These are phyloP conservation scores for Tethea ocularis DNA, from an alignment of 2,888 invertebrate genomes.

Conservation along the genomic window DNA sequence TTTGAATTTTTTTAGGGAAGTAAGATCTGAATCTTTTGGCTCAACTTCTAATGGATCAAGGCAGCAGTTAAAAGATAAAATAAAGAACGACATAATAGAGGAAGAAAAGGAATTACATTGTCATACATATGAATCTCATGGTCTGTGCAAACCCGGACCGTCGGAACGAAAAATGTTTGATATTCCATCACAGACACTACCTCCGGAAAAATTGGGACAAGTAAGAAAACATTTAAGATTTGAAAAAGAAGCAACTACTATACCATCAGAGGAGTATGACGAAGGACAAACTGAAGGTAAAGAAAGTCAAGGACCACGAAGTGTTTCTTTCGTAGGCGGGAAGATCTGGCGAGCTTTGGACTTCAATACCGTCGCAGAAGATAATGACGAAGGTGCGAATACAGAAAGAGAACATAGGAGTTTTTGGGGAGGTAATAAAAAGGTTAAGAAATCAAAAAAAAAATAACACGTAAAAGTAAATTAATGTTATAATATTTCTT, in stretches of 20 bases:
- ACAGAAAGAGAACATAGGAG: constrained; percentile 49
- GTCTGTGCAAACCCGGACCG: not conserved
- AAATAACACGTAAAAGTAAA: constrained; percentile 29
- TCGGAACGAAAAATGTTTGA: constrained; percentile 13
- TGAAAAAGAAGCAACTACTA: constrained; percentile 49
- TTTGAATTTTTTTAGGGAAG: constrained; percentile 50
- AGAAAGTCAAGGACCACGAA: constrained; percentile 19
- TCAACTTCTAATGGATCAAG: constrained; percentile 15
- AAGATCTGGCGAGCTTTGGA: constrained; percentile 25
- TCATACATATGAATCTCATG: constrained; percentile 40
- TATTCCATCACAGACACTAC: constrained; percentile 17
- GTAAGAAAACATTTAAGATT: constrained; percentile 57
- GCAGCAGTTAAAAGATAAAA: constrained; percentile 13
- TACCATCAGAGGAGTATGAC: constrained; percentile 34
- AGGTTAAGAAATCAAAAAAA: constrained; percentile 49
- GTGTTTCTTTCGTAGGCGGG: constrained; percentile 17
- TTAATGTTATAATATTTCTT: not conserved
- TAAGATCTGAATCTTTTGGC: constrained; percentile 33
- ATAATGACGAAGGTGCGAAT: constrained; percentile 32
- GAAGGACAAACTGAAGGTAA: constrained; percentile 20
- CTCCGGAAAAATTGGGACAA: constrained; percentile 12
- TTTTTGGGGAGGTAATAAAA: constrained; percentile 54
- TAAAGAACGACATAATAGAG: constrained; percentile 8
- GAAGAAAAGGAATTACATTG: constrained; percentile 50
- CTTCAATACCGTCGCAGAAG: constrained; percentile 29